phyloP scores from a whole-genome alignment of 2,797 vertebrate genomes.

The Platyrinchus mystaceus region DNA sequence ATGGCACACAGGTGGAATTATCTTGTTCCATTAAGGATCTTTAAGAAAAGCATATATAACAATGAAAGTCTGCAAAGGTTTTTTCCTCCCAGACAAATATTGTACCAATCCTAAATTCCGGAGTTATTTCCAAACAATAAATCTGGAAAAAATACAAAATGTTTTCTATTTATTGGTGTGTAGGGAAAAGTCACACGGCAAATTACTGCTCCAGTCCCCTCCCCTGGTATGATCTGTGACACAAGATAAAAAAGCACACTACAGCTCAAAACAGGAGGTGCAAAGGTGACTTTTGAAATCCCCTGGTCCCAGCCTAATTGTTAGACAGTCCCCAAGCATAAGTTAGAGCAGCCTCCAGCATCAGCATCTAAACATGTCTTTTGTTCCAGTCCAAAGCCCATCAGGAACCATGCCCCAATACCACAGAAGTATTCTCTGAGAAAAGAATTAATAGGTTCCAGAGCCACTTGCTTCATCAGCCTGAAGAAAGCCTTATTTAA shows the following conservation, averaged over 20 bases:
- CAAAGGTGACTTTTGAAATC: constrained; percentile 41
- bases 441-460: constrained; percentile 32
- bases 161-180: not conserved
- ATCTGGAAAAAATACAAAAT: not conserved
- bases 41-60: constrained; percentile 18
- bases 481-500: constrained; percentile 14
- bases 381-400: constrained; percentile 4
- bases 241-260: not conserved
- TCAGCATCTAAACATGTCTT: constrained; percentile 42
- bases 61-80: not conserved
- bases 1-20: constrained; percentile 27
- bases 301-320: constrained; percentile 25
- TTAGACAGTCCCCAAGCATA: not conserved
- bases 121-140: constrained; percentile 13
- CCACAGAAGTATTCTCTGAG: not conserved
- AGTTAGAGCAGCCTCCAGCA: constrained; percentile 21
- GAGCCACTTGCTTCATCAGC: constrained; percentile 4
- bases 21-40: constrained; percentile 10
- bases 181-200: not conserved
- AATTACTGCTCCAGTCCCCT: not conserved
- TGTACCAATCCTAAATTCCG: constrained; percentile 4
- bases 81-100: not conserved
- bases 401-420: not conserved
- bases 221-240: not conserved
- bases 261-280: constrained; percentile 3